Evolutionary conservation across 2,797 vertebrate species (phyloP).

Genomic region (Margarornis squamiger): DNA sequence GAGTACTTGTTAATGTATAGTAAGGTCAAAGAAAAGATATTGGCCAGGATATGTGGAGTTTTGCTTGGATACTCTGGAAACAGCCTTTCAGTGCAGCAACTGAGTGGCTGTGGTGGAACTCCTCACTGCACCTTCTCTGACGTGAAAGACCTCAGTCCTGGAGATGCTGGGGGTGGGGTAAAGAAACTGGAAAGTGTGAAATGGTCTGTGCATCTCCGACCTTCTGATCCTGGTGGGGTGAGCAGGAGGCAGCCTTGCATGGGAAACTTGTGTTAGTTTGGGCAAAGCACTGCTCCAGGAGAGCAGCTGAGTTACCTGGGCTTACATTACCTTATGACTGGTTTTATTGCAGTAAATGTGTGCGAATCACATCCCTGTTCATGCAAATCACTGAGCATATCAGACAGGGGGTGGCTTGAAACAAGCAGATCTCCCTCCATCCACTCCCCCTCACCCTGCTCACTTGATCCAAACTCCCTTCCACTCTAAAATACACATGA

Average conservation of each 20-base stretch:
- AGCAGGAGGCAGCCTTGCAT: not conserved
- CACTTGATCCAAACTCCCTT: not conserved
- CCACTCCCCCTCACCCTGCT: too few relatives aligned
- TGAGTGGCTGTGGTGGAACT: not conserved
- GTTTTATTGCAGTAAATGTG: not conserved
- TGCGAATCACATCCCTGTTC: not conserved
- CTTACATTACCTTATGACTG: not conserved
- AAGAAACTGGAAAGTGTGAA: not conserved
- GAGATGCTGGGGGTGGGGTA: not conserved
- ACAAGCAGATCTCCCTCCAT: not conserved
- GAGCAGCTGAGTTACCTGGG: not conserved
- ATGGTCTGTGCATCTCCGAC: not conserved
- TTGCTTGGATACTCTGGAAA: not conserved
- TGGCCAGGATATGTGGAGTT: not conserved
- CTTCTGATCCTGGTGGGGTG: not conserved
- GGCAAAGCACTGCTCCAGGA: not conserved
- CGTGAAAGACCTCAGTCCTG: not conserved
- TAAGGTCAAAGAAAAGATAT: not conserved
- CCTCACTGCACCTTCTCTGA: not conserved
- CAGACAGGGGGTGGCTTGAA: not conserved
- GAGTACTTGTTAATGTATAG: accelerated
- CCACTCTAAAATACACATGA: not conserved
- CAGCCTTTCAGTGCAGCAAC: not conserved
- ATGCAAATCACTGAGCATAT: not conserved
- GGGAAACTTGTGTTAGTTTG: not conserved